Conservation (phyloP, 2,113 vertebrate species). For the Cepphus grylle region DNA sequence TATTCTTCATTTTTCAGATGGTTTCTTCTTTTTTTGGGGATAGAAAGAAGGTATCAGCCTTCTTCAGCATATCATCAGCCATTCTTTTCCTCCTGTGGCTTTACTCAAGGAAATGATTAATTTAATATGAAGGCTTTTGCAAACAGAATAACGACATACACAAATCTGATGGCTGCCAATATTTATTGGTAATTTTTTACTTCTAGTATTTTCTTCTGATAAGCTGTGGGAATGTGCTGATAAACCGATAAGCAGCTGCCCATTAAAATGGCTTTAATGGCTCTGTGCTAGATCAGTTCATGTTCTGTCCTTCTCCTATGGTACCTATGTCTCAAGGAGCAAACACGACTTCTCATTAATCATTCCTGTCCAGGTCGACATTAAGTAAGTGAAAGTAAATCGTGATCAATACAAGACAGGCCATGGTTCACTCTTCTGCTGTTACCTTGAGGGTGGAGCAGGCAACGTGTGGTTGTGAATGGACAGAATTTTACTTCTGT, state of each 20-base stretch:
- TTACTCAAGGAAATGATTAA: background rate
- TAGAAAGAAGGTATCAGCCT: background rate
- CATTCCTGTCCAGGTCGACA: background rate
- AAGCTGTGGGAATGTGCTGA: background rate
- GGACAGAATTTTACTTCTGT: background rate
- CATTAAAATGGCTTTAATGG: background rate
- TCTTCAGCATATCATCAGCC: background rate
- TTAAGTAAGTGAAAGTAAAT: background rate
- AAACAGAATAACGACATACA: background rate
- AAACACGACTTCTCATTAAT: background rate
- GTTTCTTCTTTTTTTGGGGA: background rate
- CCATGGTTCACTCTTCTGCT: background rate
- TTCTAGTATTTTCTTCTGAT: background rate
- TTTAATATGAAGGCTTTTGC: background rate
- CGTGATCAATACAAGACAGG: background rate
- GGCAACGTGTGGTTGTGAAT: background rate
- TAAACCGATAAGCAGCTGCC: background rate
- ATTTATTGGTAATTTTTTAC: background rate
- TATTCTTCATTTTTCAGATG: background rate
- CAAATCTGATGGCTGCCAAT: background rate
- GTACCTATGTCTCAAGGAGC: background rate
- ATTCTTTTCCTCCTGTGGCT: background rate
- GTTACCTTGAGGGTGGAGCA: background rate
- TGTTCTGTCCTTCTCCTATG: background rate
- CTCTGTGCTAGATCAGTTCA: background rate